Base-by-base conservation (phyloP, 2,113 vertebrate genomes). In the Litocranius walleri region DNA sequence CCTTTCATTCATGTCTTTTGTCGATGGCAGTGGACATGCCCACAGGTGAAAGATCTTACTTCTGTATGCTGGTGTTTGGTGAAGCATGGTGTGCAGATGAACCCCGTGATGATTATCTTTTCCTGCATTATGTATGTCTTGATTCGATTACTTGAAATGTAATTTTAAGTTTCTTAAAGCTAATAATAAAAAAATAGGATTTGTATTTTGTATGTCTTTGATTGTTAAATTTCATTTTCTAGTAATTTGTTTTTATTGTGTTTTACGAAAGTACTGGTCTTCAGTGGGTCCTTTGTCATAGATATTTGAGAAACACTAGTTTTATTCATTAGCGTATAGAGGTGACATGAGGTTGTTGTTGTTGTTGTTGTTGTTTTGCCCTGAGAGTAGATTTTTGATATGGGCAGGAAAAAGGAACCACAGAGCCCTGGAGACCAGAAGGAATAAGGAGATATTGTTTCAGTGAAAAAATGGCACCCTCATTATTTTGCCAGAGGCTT, bases 161-260 rank as follows among this genome's bases (percentile, higher is more conserved):
- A 93, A 56, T 90, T 96, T 96, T 93, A 92, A 92, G 29, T 95
- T 48, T 97, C 16, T 89, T 91, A 95, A 92, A 95, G 59, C 13
- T 50, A 91, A 91, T 94, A 71, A 94, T 89, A 80, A 92, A 92
- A 94, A 88, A 92, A 67, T 78, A 30, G 13, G 30, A 54, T 19
- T 91, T 71, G 9, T 85, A 43, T 77, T 97, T 98, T 94, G 16
- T 86, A 83, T 23, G 16, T 13, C 17, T 89, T 78, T 94, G 67
- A 89, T 97, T 93, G 93, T 94, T n/a, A 91, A 91, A 84, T 96
- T 91, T 88, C 7, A 92, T 84, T 95, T 97, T 84, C 36, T 92
- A 56, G 5, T 40, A 86, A 87, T 29, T 91, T 61, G 25, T 81
- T 93, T 93, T 84, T 83, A 48, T n/a, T 92, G 23, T 5, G 30